phyloP scores from a whole-genome alignment of 2,113 vertebrate genomes.

The Xiphophorus hellerii region DNA sequence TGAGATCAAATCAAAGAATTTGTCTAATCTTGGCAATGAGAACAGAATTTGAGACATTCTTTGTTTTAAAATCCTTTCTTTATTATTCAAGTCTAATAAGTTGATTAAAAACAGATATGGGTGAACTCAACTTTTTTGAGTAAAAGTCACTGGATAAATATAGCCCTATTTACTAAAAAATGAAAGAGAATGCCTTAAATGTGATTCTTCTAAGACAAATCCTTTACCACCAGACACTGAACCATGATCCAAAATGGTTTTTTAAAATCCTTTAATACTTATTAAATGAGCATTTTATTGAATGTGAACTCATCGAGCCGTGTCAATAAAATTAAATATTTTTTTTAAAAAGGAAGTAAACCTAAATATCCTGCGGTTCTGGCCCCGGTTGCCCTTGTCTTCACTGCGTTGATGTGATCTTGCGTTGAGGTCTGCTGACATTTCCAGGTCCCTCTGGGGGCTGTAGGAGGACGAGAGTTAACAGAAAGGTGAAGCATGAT shows the following conservation, averaged over 20 bases:
- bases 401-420: background rate
- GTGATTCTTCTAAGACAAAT: too few species aligned
- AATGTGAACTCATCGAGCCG: background rate
- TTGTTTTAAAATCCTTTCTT: too few species aligned
- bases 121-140: too few species aligned
- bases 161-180: too few species aligned
- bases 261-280: background rate
- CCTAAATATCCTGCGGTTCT: background rate
- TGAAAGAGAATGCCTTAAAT: too few species aligned
- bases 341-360: background rate
- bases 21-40: too few species aligned
- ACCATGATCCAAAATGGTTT: background rate
- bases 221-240: too few species aligned
- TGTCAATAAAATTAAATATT: background rate
- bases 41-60: too few species aligned
- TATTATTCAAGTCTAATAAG: too few species aligned
- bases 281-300: background rate
- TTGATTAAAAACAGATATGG: too few species aligned
- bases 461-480: slow-evolving; percentile 15
- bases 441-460: slow-evolving; percentile 27
- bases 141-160: too few species aligned
- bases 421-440: slow-evolving; percentile 24
- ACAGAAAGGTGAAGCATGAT: slow-evolving; percentile 52
- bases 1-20: too few species aligned
- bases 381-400: background rate